phyloP scores from a whole-genome alignment of 2,113 vertebrate species.

The Petroica traversi region DNA sequence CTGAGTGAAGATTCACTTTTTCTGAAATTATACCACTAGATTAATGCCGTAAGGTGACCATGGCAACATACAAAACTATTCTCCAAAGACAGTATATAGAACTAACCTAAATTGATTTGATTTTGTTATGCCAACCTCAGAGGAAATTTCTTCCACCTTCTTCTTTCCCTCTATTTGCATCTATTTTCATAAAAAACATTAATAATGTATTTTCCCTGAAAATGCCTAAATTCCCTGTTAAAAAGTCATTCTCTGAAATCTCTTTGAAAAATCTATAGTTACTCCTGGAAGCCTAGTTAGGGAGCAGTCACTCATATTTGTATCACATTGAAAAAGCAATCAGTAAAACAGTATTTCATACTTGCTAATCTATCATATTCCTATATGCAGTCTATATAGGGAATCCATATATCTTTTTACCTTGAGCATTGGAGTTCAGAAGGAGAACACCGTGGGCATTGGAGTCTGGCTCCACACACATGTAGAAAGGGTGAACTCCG shows the following conservation, averaged over 20 bases:
- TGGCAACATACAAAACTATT: slow-evolving; percentile 9
- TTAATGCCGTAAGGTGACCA: slow-evolving; percentile 21
- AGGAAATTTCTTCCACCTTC: slow-evolving; percentile 31
- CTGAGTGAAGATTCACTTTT: slow-evolving; percentile 15
- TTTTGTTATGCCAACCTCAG: slow-evolving; percentile 12
- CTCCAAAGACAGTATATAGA: background rate
- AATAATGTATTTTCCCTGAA: background rate
- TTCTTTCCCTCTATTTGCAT: background rate
- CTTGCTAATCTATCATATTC: background rate
- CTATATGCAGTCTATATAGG: background rate
- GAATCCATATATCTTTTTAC: background rate
- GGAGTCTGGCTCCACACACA: slow-evolving; percentile 43
- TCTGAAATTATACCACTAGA: slow-evolving; percentile 21
- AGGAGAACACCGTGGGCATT: slow-evolving; percentile 42
- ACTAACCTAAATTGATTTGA: slow-evolving; percentile 36
- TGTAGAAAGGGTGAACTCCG: slow-evolving; percentile 58
- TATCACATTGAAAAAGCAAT: background rate
- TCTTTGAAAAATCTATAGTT: background rate
- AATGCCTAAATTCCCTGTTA: background rate
- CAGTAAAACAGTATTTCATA: background rate
- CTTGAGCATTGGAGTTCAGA: slow-evolving; percentile 65
- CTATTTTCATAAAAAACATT: background rate
- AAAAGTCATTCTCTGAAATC: background rate
- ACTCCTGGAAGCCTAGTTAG: background rate
- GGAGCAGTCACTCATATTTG: background rate